These are phyloP conservation scores for Melipona bicolor DNA, from an alignment of 2,888 invertebrate species.

Conservation along the genomic window DNA sequence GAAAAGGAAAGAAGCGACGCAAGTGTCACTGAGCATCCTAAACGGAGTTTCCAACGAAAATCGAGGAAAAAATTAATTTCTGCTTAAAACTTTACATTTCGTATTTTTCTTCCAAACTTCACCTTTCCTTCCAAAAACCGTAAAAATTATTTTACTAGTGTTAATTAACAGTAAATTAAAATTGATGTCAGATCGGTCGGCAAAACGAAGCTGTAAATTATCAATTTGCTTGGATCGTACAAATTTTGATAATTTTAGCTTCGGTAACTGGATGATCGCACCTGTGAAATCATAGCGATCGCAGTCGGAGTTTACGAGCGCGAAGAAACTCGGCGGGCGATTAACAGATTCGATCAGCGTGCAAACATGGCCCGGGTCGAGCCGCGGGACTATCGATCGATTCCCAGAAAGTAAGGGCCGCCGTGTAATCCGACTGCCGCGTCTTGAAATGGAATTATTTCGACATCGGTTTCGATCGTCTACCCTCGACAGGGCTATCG, in stretches of 20 bases:
- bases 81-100: neutral
- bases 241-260: neutral
- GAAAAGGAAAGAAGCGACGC: neutral
- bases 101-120: neutral
- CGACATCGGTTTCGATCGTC: conserved; percentile 73
- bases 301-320: neutral
- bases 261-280: no score
- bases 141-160: no score
- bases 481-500: conserved; percentile 45
- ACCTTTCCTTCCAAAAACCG: no score
- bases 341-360: conserved; percentile 70
- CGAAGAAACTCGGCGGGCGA: conserved; percentile 40
- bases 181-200: neutral
- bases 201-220: neutral
- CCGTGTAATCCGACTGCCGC: conserved; percentile 72
- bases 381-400: conserved; percentile 72
- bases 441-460: conserved; percentile 77
- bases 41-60: neutral
- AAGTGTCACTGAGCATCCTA: neutral
- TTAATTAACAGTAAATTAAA: neutral
- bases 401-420: conserved; percentile 71
- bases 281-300: neutral
- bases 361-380: conserved; percentile 61
- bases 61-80: neutral
- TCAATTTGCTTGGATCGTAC: neutral